Evolutionary conservation across 2,113 vertebrate genomes (phyloP).

Genomic region (Mystacornis crossleyi): DNA sequence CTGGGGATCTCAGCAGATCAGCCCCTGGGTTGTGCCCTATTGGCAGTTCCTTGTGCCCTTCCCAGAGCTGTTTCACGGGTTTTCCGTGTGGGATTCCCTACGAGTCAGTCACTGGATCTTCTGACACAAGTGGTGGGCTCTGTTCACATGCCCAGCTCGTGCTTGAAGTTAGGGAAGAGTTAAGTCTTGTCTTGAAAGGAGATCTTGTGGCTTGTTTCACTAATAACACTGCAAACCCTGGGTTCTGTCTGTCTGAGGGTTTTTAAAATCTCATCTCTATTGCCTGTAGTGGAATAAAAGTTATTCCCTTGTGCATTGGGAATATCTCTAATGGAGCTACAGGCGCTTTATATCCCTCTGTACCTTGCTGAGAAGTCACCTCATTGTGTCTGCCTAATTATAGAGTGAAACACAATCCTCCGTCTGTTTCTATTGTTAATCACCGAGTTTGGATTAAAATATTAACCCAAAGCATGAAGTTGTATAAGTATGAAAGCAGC

Average conservation of each 20-base stretch:
- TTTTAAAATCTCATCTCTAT: not conserved
- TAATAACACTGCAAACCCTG: slow-evolving; percentile 16
- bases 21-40: not conserved
- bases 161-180: not conserved
- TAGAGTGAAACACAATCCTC: slow-evolving; percentile 50
- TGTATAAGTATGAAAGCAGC: not conserved
- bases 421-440: slow-evolving; percentile 32
- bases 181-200: not conserved
- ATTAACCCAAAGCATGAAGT: slow-evolving; percentile 18
- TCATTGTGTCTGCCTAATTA: slow-evolving; percentile 63
- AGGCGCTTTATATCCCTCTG: not conserved
- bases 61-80: not conserved
- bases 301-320: slow-evolving; percentile 17
- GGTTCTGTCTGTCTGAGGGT: not conserved
- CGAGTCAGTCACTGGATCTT: not conserved
- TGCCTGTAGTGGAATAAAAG: slow-evolving; percentile 4
- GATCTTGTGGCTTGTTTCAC: not conserved
- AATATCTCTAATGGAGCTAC: slow-evolving; percentile 27
- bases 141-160: fast-evolving
- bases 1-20: not conserved
- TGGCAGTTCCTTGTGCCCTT: not conserved
- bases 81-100: not conserved
- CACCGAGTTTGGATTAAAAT: slow-evolving; percentile 41
- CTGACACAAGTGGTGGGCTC: not conserved
- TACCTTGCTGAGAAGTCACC: slow-evolving; percentile 41